phyloP scores from a whole-genome alignment of 2,797 vertebrate genomes.

The Oreochromis grahami region DNA sequence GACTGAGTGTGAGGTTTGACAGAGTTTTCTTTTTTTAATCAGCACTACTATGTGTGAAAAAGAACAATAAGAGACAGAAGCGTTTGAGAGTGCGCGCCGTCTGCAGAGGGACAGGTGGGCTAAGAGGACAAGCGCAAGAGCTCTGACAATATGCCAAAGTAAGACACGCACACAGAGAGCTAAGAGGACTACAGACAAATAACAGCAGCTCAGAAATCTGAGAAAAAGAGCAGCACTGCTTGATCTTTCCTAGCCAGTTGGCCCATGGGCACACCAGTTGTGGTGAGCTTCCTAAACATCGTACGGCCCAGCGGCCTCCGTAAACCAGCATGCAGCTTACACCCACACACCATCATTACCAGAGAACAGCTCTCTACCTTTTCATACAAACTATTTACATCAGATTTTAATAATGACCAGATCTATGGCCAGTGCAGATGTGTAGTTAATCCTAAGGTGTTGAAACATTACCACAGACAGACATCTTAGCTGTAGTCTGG shows the following conservation, averaged over 20 bases:
- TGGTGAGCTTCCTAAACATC: slow-evolving; percentile 47
- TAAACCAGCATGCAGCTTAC: slow-evolving; percentile 18
- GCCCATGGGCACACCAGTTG: slow-evolving; percentile 43
- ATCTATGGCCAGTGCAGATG: background rate
- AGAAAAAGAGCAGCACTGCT: background rate
- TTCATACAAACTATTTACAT: slow-evolving; percentile 28
- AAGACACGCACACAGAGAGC: background rate
- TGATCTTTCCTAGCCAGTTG: slow-evolving; percentile 41
- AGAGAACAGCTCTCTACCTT: slow-evolving; percentile 32
- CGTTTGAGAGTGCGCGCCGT: background rate
- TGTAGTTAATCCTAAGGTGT: background rate
- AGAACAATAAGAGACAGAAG: slow-evolving; percentile 21
- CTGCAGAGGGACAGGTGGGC: slow-evolving; percentile 16
- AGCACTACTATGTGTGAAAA: slow-evolving; percentile 15
- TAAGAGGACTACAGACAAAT: background rate
- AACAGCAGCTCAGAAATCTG: background rate
- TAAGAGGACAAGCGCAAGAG: background rate
- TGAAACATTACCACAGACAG: background rate
- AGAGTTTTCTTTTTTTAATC: slow-evolving; percentile 32
- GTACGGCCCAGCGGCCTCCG: slow-evolving; percentile 15
- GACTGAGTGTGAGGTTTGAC: slow-evolving; percentile 51
- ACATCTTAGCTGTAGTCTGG: background rate
- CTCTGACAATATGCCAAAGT: slow-evolving; percentile 6
- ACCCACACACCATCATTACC: slow-evolving; percentile 43
- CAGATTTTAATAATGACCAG: slow-evolving; percentile 15